Conservation (phyloP, 2,113 vertebrate species). For the Psammodynastes pulverulentus region DNA sequence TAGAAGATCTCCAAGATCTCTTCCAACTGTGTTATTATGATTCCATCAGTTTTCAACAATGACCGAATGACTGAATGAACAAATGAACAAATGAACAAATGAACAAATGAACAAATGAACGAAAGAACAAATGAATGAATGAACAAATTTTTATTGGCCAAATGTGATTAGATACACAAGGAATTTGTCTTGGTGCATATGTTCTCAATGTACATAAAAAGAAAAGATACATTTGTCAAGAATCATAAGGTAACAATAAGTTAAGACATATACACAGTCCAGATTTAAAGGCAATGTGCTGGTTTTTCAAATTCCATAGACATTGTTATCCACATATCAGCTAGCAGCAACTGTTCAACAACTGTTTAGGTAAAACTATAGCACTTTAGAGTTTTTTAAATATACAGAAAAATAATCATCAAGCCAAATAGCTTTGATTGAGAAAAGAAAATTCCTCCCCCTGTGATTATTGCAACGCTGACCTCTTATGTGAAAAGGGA, state of each 20-base stretch:
- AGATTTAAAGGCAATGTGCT: background rate
- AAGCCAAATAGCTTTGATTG: background rate
- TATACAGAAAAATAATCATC: background rate
- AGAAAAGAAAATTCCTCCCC: background rate
- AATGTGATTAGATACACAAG: too few species aligned
- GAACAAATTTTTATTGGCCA: too few species aligned
- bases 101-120: too few species aligned
- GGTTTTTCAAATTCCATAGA: background rate
- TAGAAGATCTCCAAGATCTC: background rate
- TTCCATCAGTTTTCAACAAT: background rate
- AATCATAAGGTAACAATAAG: too few species aligned
- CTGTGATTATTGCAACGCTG: background rate
- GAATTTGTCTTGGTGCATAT: too few species aligned
- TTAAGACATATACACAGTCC: background rate
- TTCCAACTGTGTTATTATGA: background rate
- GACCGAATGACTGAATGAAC: too few species aligned
- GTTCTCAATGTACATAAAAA: too few species aligned
- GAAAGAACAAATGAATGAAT: too few species aligned
- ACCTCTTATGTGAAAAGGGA: conserved; percentile 10
- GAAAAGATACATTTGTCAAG: too few species aligned
- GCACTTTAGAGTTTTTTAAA: background rate
- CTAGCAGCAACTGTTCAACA: background rate
- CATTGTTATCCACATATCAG: background rate
- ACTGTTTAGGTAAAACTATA: background rate
- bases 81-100: too few species aligned